A percentile compares a stretch with the other conserved stretches of the same genome.
phyloP scores from a whole-genome alignment of 2,113 vertebrate genomes.

The Mugil cephalus region DNA sequence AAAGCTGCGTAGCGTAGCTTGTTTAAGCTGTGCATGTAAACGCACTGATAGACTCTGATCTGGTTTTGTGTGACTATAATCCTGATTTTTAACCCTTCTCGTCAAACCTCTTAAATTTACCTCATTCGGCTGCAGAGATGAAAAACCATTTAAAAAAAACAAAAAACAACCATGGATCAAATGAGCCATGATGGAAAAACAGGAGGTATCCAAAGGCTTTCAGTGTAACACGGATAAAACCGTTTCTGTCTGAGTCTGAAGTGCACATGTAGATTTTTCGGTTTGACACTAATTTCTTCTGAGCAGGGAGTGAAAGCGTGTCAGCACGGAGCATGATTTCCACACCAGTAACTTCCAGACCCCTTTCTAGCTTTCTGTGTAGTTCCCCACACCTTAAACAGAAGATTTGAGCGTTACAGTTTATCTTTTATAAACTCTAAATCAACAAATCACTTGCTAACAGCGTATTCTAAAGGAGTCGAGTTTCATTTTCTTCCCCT shows the following conservation, averaged over 20 bases:
- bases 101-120: neutral
- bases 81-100: neutral
- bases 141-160: neutral
- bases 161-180: neutral
- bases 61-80: slow-evolving; percentile 14
- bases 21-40: too few species aligned
- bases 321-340: slow-evolving; percentile 13
- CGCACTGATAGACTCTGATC: too few species aligned
- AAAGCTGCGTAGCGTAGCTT: too few species aligned
- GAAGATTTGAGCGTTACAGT: neutral
- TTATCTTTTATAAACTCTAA: too few species aligned
- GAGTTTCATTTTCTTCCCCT: neutral
- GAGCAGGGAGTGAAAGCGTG: neutral
- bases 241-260: neutral
- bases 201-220: neutral
- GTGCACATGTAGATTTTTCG: neutral
- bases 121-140: neutral
- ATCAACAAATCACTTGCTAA: too few species aligned
- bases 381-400: neutral
- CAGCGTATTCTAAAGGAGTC: too few species aligned
- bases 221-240: neutral
- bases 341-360: neutral
- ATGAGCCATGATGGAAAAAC: neutral
- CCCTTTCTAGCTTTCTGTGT: neutral
- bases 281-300: slow-evolving; percentile 8